Evolutionary conservation across 2,113 vertebrate species (phyloP).

Genomic region (Isichthys henryi): DNA sequence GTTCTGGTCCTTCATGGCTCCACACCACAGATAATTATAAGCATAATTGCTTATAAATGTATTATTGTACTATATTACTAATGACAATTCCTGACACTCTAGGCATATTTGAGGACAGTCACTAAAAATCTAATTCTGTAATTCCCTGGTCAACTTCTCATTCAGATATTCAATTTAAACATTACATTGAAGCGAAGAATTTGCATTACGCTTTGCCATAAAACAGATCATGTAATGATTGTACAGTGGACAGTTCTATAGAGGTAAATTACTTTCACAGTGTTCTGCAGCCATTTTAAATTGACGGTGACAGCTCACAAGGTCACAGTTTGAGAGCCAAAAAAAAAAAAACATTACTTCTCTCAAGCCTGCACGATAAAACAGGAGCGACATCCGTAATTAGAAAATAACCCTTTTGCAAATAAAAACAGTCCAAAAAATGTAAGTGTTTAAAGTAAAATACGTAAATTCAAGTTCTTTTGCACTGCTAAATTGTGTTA

Average conservation of each 20-base stretch:
- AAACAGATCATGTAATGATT: not conserved
- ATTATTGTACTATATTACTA: not conserved
- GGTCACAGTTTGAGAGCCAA: not conserved
- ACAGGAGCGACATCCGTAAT: not conserved
- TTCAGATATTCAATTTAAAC: not conserved
- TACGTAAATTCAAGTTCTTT: not conserved
- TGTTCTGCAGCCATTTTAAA: slow-evolving; percentile 8
- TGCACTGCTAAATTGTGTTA: not conserved
- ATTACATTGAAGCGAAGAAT: not conserved
- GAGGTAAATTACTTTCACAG: slow-evolving; percentile 6
- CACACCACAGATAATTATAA: not conserved
- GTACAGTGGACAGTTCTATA: not conserved
- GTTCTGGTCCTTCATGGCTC: not conserved
- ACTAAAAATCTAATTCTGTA: not conserved
- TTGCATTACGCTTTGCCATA: not conserved
- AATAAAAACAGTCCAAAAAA: not conserved
- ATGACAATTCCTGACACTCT: not conserved
- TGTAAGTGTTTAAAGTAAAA: not conserved
- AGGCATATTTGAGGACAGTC: not conserved
- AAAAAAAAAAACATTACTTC: not conserved
- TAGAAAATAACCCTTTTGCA: not conserved
- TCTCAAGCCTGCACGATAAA: not conserved
- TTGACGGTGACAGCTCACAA: slow-evolving; percentile 1
- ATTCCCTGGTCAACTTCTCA: not conserved
- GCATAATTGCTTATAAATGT: not conserved